A percentile compares a stretch with the other conserved stretches of the same genome.
phyloP scores from a whole-genome alignment of 2,888 invertebrate species.

The Cecidostiba fungosa region DNA sequence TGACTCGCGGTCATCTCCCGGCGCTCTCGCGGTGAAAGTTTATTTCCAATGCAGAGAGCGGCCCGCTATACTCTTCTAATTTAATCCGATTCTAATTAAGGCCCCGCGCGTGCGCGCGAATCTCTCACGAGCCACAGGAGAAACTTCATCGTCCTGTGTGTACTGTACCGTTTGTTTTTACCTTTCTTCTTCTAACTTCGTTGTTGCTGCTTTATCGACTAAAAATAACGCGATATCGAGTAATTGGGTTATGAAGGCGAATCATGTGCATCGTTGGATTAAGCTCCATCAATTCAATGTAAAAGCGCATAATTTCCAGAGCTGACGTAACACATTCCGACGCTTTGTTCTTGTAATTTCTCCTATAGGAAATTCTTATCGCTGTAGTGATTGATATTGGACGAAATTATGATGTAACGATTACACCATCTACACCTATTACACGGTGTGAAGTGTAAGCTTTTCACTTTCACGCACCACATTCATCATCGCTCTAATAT shows the following conservation, averaged over 20 bases:
- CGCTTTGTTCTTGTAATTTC: constrained; percentile 9
- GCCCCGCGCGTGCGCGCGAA: constrained; percentile 11
- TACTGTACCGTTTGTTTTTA: not conserved
- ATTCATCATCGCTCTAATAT: not conserved
- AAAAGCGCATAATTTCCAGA: not conserved
- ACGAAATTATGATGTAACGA: not conserved
- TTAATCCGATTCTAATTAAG: constrained; percentile 56
- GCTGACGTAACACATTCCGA: constrained; percentile 3
- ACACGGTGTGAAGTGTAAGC: not conserved
- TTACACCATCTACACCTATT: not conserved
- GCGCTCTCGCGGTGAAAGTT: constrained; percentile 51
- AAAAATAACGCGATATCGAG: constrained; percentile 19
- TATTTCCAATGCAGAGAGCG: constrained; percentile 39
- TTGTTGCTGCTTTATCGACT: not conserved
- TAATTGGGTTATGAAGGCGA: constrained; percentile 47
- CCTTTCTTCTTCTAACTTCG: not conserved
- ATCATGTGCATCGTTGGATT: constrained; percentile 23
- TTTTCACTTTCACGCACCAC: not conserved
- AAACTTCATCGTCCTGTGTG: not conserved
- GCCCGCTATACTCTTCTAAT: constrained; percentile 35
- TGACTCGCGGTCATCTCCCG: constrained; percentile 44
- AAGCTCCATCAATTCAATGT: not conserved
- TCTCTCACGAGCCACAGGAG: not conserved
- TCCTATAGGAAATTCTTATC: not conserved
- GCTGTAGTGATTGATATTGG: not conserved